These are phyloP conservation scores for Phymastichus coffea DNA, from an alignment of 1,140 invertebrate genomes.

Conservation along the genomic window DNA sequence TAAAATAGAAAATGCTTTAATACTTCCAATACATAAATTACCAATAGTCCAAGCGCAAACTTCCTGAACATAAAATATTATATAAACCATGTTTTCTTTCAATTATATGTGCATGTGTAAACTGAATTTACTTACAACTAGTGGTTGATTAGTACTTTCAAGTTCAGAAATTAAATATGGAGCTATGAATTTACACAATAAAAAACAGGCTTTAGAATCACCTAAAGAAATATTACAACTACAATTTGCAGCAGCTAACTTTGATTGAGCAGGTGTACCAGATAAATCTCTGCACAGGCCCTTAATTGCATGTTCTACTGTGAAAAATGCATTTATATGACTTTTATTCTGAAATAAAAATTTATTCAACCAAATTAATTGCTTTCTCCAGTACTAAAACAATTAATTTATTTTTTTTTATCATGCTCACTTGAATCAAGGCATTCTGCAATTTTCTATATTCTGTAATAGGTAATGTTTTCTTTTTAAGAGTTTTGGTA, in stretches of 20 bases:
- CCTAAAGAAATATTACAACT: slow-evolving; percentile 54
- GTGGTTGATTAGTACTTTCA: slow-evolving; percentile 44
- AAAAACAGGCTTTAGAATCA: slow-evolving; percentile 45
- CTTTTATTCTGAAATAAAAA: slow-evolving; percentile 40
- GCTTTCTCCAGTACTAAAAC: too few species aligned
- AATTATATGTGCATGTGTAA: too few species aligned
- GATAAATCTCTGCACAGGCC: slow-evolving; percentile 46
- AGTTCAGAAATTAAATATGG: slow-evolving; percentile 47
- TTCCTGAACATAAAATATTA: slow-evolving; percentile 37
- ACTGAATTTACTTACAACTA: slow-evolving; percentile 46
- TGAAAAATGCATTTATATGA: slow-evolving; percentile 47
- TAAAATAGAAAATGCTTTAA: slow-evolving; percentile 40
- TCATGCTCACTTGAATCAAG: slow-evolving; percentile 46
- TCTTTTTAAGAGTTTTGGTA: slow-evolving; percentile 40
- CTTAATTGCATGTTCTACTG: slow-evolving; percentile 41
- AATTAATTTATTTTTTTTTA: too few species aligned
- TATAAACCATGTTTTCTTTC: not conserved
- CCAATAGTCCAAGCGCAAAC: slow-evolving; percentile 50
- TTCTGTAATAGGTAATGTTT: slow-evolving; percentile 35
- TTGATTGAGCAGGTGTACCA: slow-evolving; percentile 39
- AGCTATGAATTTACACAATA: slow-evolving; percentile 42
- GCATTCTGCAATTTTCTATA: slow-evolving; percentile 45
- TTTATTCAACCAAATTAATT: too few species aligned
- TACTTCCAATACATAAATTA: slow-evolving; percentile 42
- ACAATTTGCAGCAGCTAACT: slow-evolving; percentile 48